Percentiles rank a stretch among this genome's conserved stretches.
These are phyloP conservation scores for Psilopsiagon aymara DNA, from an alignment of 2,113 vertebrate species.

Conservation along the genomic window DNA sequence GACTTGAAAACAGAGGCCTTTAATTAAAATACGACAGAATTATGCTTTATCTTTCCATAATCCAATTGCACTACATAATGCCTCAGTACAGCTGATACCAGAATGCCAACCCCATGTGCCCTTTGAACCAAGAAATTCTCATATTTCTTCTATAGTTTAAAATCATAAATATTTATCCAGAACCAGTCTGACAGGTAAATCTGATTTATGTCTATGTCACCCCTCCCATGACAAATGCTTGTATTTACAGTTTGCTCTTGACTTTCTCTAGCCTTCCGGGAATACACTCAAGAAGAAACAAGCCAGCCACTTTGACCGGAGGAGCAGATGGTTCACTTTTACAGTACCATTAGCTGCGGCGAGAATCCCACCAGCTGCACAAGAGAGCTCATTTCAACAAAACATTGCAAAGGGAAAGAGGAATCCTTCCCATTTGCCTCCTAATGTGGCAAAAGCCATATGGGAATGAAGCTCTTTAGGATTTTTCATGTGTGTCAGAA, in stretches of 20 bases:
- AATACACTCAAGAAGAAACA: not conserved
- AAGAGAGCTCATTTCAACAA: conserved; percentile 23
- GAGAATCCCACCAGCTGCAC: conserved; percentile 57
- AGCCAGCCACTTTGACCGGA: not conserved
- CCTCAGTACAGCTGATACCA: not conserved
- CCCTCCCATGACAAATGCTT: conserved; percentile 20
- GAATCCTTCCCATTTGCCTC: conserved; percentile 28
- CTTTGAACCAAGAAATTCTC: conserved; percentile 26
- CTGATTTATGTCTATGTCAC: conserved; percentile 42
- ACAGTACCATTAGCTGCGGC: conserved; percentile 40
- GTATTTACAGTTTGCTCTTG: conserved; percentile 57
- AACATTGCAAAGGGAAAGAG: conserved; percentile 18
- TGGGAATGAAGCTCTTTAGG: conserved; percentile 39
- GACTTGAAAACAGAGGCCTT: not conserved
- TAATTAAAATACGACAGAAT: not conserved
- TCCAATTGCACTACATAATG: conserved; percentile 12
- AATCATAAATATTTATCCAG: conserved; percentile 36
- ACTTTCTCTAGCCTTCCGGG: conserved; percentile 28
- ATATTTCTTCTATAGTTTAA: conserved; percentile 8
- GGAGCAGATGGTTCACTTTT: conserved; percentile 59
- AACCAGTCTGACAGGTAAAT: conserved; percentile 12
- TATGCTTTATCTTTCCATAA: conserved; percentile 24
- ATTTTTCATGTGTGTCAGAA: not conserved
- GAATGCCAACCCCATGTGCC: not conserved
- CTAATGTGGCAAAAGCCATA: conserved; percentile 39